Conservation (phyloP, 1,140 invertebrate genomes). For the Drosophila saltans region DNA sequence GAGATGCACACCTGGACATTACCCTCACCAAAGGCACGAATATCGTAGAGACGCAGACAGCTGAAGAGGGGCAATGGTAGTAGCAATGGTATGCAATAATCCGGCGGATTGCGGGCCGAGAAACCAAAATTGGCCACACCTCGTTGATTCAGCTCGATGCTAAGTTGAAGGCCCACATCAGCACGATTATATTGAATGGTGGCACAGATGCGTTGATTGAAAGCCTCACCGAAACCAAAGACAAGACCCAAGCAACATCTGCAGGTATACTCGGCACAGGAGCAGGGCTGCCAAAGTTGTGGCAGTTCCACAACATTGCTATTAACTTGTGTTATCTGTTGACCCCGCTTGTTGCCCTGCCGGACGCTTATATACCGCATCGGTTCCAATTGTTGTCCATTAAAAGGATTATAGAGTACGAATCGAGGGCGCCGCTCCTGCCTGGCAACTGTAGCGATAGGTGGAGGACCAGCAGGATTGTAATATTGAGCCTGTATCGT, state of each 20-base stretch:
- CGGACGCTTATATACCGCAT: conserved; percentile 18
- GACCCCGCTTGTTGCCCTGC: conserved; percentile 1
- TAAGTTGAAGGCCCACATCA: conserved; percentile 41
- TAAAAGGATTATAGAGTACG: conserved; percentile 46
- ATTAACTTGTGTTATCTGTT: conserved; percentile 19
- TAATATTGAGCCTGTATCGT: conserved; percentile 34
- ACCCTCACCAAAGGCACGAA: conserved; percentile 34
- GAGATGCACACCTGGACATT: conserved; percentile 56
- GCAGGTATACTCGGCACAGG: conserved; percentile 52
- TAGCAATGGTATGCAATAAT: conserved; percentile 56
- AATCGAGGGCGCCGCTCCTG: conserved; percentile 16
- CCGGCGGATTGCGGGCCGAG: conserved; percentile 49
- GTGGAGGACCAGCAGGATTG: neutral
- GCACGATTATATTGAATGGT: conserved; percentile 31
- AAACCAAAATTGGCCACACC: conserved; percentile 44
- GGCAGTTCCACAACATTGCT: conserved; percentile 58
- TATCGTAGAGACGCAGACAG: conserved; percentile 57
- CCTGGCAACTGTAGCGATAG: no score
- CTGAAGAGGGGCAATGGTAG: conserved; percentile 52
- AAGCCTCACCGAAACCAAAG: conserved; percentile 23
- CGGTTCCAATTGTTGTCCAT: conserved; percentile 34
- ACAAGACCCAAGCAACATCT: conserved; percentile 61
- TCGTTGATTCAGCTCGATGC: conserved; percentile 46
- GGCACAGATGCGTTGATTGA: conserved; percentile 45
- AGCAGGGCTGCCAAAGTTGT: conserved; percentile 51